Evolutionary conservation across 2,888 invertebrate genomes (phyloP).

Genomic region (Caenorhabditis panamensis): DNA sequence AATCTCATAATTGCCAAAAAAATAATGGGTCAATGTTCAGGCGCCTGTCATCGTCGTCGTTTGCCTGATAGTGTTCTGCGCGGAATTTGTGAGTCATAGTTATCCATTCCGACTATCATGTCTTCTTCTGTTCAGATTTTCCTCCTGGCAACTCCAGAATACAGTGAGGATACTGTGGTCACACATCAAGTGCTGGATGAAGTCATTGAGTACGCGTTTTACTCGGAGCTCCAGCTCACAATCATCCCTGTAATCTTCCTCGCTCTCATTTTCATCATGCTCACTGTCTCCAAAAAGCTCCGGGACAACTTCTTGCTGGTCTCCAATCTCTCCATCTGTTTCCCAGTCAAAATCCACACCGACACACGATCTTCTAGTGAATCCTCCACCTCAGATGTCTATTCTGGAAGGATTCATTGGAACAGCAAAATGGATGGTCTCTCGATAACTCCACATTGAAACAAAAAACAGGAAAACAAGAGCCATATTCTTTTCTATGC

Average conservation of each 20-base stretch:
- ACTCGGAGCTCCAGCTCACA: conserved; percentile 52
- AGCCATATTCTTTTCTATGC: no score
- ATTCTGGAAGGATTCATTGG: conserved; percentile 49
- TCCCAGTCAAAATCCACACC: conserved; percentile 42
- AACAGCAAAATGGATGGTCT: conserved; percentile 51
- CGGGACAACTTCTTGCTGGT: conserved; percentile 48
- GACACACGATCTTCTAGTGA: conserved; percentile 58
- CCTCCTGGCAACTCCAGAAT: conserved; percentile 34
- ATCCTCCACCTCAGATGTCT: conserved; percentile 50
- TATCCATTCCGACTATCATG: background rate
- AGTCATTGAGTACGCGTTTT: conserved; percentile 50
- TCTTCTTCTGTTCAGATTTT: conserved; percentile 45
- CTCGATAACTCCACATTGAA: conserved; percentile 32
- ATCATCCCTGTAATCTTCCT: conserved; percentile 52
- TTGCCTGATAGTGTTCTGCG: conserved; percentile 35
- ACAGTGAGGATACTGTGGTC: conserved; percentile 48
- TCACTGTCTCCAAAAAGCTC: conserved; percentile 24
- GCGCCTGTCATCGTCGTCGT: conserved; percentile 43
- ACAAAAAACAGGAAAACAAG: no score
- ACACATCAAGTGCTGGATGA: conserved; percentile 47
- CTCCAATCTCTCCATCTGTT: conserved; percentile 52
- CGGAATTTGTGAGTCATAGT: conserved; percentile 48
- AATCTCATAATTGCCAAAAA: conserved; percentile 12
- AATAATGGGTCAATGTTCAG: conserved; percentile 54
- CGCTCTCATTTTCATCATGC: conserved; percentile 14